phyloP scores from a whole-genome alignment of 37 sponge, comb jelly and placozoan species.

The Bolinopsis microptera region DNA sequence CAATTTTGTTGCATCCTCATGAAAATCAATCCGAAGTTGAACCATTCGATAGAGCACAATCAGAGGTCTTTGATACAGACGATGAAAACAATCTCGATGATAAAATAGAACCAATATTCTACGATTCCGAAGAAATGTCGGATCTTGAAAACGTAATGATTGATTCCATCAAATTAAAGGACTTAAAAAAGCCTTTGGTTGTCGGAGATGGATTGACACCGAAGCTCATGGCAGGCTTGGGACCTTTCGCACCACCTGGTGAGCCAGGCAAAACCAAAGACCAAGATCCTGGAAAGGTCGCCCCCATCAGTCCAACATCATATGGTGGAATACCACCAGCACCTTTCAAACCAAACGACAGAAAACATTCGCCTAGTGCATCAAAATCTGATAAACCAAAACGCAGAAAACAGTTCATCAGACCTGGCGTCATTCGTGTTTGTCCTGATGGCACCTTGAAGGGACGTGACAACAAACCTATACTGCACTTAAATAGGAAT shows the following conservation, averaged over 20 bases:
- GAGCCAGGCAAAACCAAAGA: too few relatives aligned
- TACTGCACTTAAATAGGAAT: too few relatives aligned
- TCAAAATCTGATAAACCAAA: too few relatives aligned
- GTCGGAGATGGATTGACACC: neutral
- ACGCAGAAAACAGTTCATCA: too few relatives aligned
- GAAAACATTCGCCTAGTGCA: too few relatives aligned
- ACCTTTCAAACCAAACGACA: too few relatives aligned
- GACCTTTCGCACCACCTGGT: neutral
- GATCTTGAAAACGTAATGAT: neutral
- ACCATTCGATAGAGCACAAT: neutral
- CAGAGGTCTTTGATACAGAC: neutral
- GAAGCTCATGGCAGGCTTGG: neutral
- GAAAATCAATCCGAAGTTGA: neutral
- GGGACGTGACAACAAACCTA: too few relatives aligned
- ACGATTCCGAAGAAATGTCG: conserved; percentile 19
- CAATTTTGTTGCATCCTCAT: neutral
- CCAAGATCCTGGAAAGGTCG: too few relatives aligned
- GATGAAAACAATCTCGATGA: neutral
- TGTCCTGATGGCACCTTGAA: too few relatives aligned
- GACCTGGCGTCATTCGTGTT: too few relatives aligned
- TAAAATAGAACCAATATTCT: neutral
- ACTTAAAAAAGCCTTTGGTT: neutral
- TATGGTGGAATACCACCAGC: too few relatives aligned
- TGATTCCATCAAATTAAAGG: neutral
- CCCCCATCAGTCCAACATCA: too few relatives aligned